phyloP scores from a whole-genome alignment of 2,888 invertebrate genomes.

The Macroteleia sp. region DNA sequence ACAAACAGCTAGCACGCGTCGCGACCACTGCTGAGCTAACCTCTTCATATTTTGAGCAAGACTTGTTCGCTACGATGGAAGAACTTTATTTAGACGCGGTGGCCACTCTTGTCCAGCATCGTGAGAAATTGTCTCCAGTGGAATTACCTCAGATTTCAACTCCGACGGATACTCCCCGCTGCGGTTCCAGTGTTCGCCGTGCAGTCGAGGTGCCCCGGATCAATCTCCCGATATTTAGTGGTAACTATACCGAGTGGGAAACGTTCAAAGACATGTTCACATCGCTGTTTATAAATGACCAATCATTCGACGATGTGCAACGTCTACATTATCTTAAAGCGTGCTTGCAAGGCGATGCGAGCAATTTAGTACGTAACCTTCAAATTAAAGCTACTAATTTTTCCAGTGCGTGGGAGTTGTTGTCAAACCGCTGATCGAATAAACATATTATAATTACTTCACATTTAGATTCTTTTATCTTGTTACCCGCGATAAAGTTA shows the following conservation, averaged over 20 bases:
- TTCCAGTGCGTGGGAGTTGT: background rate
- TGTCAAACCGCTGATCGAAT: background rate
- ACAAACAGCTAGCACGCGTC: too few relatives aligned
- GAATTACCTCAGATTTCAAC: too few relatives aligned
- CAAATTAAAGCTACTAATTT: background rate
- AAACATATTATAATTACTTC: background rate
- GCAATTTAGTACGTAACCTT: background rate
- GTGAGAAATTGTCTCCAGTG: too few relatives aligned
- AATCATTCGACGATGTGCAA: background rate
- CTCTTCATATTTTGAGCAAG: too few relatives aligned
- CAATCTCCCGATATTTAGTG: background rate
- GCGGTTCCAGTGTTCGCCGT: too few relatives aligned
- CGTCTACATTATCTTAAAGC: background rate
- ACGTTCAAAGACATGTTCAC: background rate
- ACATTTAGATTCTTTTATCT: background rate
- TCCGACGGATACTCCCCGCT: too few relatives aligned
- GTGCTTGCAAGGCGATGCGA: background rate
- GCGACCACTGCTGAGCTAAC: too few relatives aligned
- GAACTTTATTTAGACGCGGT: too few relatives aligned
- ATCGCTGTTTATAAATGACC: background rate
- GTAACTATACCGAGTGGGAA: background rate
- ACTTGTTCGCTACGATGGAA: too few relatives aligned
- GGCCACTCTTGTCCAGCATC: too few relatives aligned
- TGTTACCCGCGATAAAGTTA: background rate
- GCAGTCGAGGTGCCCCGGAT: background rate